Evolutionary conservation across 2,888 invertebrate species (phyloP).

Genomic region (Lasioglossum villosulum): DNA sequence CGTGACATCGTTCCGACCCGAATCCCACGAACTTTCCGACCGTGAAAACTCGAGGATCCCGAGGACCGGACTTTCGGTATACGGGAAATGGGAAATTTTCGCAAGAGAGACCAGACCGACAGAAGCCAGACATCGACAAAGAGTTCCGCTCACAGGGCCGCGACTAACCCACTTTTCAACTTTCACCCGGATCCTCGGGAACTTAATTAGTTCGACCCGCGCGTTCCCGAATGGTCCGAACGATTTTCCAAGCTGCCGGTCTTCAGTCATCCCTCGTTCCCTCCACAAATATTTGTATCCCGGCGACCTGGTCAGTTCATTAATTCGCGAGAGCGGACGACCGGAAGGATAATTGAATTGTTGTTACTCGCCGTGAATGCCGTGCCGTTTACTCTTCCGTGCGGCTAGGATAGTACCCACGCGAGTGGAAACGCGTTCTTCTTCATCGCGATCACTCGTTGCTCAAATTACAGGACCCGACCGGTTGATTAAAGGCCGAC

Average conservation of each 20-base stretch:
- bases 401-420: background rate
- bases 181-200: background rate
- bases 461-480: background rate
- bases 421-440: background rate
- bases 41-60: constrained; percentile 6
- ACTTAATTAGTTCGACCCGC: background rate
- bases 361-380: background rate
- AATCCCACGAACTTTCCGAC: background rate
- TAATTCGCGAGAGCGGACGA: background rate
- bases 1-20: background rate
- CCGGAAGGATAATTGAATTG: constrained; percentile 3
- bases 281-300: constrained; percentile 11
- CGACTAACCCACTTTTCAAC: constrained; percentile 8
- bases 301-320: constrained; percentile 2
- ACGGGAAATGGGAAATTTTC: constrained; percentile 15
- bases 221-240: background rate
- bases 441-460: background rate
- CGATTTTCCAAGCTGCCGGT: background rate
- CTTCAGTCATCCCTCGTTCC: background rate
- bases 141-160: constrained; percentile 1
- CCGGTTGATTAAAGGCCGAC: background rate
- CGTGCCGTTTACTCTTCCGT: background rate
- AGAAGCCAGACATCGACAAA: background rate
- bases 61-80: background rate
- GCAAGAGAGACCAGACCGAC: background rate